These are phyloP conservation scores for Rhizomys pruinosus DNA, from an alignment of 2,113 vertebrate species.

Conservation along the genomic window DNA sequence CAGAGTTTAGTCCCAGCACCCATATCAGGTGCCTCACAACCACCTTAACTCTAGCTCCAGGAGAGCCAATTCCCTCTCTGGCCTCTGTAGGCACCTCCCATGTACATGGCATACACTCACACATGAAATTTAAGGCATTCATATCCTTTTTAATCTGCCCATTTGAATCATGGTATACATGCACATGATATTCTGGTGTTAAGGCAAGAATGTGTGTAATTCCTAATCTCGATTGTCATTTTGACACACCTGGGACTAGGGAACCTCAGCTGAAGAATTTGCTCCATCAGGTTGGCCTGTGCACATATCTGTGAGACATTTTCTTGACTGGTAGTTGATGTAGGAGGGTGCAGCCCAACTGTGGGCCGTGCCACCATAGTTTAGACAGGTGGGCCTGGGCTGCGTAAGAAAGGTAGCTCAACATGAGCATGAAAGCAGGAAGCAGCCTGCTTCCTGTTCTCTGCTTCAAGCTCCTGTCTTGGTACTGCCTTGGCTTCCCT, in stretches of 20 bases:
- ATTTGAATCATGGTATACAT: background rate
- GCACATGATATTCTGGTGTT: background rate
- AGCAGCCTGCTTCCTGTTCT: background rate
- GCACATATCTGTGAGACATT: background rate
- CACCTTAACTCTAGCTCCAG: background rate
- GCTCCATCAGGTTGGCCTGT: background rate
- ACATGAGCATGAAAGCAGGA: background rate
- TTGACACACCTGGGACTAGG: background rate
- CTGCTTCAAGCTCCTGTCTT: background rate
- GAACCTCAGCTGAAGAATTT: background rate
- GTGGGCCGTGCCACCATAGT: no score
- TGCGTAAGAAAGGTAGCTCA: background rate
- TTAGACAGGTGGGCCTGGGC: background rate
- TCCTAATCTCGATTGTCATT: background rate
- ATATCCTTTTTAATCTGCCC: background rate
- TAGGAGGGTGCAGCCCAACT: background rate
- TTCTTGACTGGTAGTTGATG: background rate
- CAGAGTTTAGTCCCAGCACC: background rate
- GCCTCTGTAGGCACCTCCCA: background rate
- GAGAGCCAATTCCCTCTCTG: background rate
- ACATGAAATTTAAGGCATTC: background rate
- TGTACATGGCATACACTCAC: background rate
- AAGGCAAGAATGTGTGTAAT: background rate
- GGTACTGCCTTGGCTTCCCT: background rate
- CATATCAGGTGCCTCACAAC: background rate